A percentile compares a stretch with the other conserved stretches of the same genome.
Evolutionary conservation across 2,113 vertebrate species (phyloP).

Genomic region (Ceratotherium simum): DNA sequence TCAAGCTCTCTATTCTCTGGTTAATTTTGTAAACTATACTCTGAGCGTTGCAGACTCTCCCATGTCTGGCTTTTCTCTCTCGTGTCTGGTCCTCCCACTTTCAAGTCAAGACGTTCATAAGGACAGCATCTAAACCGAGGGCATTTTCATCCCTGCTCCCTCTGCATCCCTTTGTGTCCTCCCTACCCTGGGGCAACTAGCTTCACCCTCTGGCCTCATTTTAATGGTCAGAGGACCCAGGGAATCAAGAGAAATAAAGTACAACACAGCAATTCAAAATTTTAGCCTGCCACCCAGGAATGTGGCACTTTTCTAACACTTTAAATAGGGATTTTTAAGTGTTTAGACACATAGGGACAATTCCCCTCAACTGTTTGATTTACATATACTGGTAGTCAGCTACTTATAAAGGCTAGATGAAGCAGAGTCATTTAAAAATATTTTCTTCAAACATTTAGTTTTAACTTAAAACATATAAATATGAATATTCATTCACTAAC

Average conservation of each 20-base stretch:
- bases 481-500: neutral
- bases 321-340: neutral
- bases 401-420: constrained; percentile 30
- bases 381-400: neutral
- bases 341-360: neutral
- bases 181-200: neutral
- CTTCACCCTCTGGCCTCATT: neutral
- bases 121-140: neutral
- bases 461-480: constrained; percentile 20
- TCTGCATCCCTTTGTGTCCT: neutral
- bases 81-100: neutral
- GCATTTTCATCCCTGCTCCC: neutral
- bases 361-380: neutral
- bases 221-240: neutral
- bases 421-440: neutral
- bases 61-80: neutral
- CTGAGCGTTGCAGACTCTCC: neutral
- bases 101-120: neutral
- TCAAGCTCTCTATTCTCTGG: neutral
- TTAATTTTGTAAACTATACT: neutral
- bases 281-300: neutral
- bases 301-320: neutral
- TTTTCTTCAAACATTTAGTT: constrained; percentile 11
- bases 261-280: neutral
- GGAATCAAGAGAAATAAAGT: neutral